A percentile compares a stretch with the other conserved stretches of the same genome.
phyloP scores from a whole-genome alignment of 2,113 vertebrate genomes.

The Melanocharis versteri region DNA sequence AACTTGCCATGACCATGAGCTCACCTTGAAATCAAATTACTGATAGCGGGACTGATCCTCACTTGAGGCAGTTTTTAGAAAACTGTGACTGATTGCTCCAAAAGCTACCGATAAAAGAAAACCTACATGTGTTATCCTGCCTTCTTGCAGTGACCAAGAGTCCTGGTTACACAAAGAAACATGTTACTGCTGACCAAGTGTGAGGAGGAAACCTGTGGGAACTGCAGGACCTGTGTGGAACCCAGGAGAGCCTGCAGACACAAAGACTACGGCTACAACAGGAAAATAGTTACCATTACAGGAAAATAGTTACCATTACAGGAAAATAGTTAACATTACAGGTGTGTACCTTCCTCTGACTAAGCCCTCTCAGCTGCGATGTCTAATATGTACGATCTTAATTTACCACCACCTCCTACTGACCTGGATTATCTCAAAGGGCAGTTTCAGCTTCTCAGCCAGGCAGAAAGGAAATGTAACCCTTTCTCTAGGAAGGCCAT shows the following conservation, averaged over 20 bases:
- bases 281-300: neutral
- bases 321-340: neutral
- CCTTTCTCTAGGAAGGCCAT: neutral
- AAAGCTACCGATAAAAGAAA: neutral
- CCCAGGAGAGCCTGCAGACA: neutral
- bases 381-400: neutral
- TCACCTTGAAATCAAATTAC: conserved; percentile 52
- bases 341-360: neutral
- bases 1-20: conserved; percentile 40
- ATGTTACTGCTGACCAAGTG: neutral
- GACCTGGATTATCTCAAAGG: neutral
- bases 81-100: neutral
- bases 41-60: neutral
- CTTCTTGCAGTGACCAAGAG: neutral
- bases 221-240: neutral
- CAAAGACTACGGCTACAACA: neutral
- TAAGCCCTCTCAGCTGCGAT: neutral
- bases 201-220: neutral
- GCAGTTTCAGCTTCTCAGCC: neutral
- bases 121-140: neutral
- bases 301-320: neutral
- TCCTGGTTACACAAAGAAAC: neutral
- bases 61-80: neutral
- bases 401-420: neutral
- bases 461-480: neutral